A percentile compares a stretch with the other conserved stretches of the same genome.
phyloP scores from a whole-genome alignment of 1,140 invertebrate genomes.

The Tetranychus cinnabarinus region DNA sequence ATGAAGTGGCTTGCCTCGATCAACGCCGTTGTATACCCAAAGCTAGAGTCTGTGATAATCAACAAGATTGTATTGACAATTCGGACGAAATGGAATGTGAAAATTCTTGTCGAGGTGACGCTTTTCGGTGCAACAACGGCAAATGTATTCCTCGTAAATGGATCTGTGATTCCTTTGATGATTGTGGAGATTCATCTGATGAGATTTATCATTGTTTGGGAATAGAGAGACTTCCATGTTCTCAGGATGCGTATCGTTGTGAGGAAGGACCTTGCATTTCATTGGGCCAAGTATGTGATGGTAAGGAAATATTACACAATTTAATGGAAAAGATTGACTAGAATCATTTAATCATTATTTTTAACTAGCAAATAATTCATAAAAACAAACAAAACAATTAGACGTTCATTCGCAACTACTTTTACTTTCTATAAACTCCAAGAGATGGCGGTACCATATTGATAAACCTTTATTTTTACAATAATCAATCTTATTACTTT shows the following conservation, averaged over 20 bases:
- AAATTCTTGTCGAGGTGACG: slow-evolving; percentile 17
- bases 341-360: neutral
- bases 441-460: too few species aligned
- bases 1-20: neutral
- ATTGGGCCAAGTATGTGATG: neutral
- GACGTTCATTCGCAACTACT: too few species aligned
- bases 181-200: slow-evolving; percentile 75
- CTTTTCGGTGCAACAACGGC: slow-evolving; percentile 79
- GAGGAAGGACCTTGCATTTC: neutral
- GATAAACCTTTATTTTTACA: too few species aligned
- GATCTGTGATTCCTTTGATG: slow-evolving; percentile 84
- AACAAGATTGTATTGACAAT: slow-evolving; percentile 2
- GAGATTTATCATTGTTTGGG: slow-evolving; percentile 45
- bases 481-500: too few species aligned
- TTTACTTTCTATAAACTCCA: too few species aligned
- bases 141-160: slow-evolving; percentile 79
- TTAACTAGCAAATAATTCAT: too few species aligned
- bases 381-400: too few species aligned
- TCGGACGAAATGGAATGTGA: neutral
- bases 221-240: neutral
- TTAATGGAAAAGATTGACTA: neutral
- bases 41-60: neutral
- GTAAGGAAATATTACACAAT: neutral
- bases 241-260: neutral
- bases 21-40: neutral